Evolutionary conservation across 2,888 invertebrate species (phyloP).

Genomic region (Patella depressa): DNA sequence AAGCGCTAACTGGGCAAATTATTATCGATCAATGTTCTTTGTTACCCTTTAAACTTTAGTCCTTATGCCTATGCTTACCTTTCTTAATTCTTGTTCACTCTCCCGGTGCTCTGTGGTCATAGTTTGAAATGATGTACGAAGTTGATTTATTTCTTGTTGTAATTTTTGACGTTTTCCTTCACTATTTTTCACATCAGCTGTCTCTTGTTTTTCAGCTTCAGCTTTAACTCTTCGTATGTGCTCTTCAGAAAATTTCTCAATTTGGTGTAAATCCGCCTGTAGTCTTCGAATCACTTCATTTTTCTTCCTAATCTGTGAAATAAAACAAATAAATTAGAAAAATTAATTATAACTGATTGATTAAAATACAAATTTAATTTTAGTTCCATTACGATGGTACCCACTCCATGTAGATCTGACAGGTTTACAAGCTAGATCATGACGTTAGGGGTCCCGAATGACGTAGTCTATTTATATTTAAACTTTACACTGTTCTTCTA

Average conservation of each 20-base stretch:
- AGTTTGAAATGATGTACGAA: conserved; percentile 65
- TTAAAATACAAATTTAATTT: too few species aligned
- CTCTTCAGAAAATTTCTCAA: conserved; percentile 70
- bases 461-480: too few species aligned
- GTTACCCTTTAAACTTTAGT: too few species aligned
- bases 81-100: conserved; percentile 66
- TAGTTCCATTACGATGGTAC: too few species aligned
- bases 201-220: conserved; percentile 71
- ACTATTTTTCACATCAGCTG: conserved; percentile 68
- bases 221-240: conserved; percentile 65
- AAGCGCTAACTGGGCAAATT: too few species aligned
- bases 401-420: too few species aligned
- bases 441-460: too few species aligned
- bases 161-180: conserved; percentile 67
- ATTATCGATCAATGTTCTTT: too few species aligned
- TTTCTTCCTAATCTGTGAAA: conserved; percentile 65
- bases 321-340: conserved; percentile 11
- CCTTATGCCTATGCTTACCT: conserved; percentile 47
- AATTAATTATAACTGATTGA: not conserved
- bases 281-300: conserved; percentile 69
- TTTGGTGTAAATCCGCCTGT: conserved; percentile 67
- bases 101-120: conserved; percentile 66
- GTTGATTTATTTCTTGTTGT: conserved; percentile 62
- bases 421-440: too few species aligned
- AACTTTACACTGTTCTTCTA: too few species aligned